A percentile compares a stretch with the other conserved stretches of the same genome.
Evolutionary conservation across 2,113 vertebrate species (phyloP).

Genomic region (Acanthisitta chloris): DNA sequence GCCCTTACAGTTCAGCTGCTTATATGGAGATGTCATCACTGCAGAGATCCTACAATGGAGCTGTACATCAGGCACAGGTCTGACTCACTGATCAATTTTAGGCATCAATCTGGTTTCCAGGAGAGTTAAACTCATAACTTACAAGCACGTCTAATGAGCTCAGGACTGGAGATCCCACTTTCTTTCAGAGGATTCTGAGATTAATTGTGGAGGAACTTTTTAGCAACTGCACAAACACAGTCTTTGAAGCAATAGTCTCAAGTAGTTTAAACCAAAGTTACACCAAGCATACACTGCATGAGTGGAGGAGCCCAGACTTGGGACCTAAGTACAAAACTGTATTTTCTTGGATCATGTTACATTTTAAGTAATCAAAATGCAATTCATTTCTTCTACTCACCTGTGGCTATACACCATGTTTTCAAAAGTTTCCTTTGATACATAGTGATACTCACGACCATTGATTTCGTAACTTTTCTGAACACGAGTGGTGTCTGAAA

Average conservation of each 20-base stretch:
- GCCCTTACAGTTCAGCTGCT: not conserved
- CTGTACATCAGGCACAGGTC: not conserved
- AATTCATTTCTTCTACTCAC: constrained; percentile 57
- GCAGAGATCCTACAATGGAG: not conserved
- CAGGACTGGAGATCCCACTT: not conserved
- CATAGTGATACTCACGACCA: constrained; percentile 92
- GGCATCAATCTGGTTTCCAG: not conserved
- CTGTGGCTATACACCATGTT: constrained; percentile 87
- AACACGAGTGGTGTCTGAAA: constrained; percentile 87
- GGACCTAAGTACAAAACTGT: not conserved
- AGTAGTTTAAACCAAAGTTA: not conserved
- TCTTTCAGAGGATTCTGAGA: not conserved
- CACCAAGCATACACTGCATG: not conserved
- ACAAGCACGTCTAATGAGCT: not conserved
- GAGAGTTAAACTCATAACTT: not conserved
- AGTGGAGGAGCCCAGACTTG: not conserved
- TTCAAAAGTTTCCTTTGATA: constrained; percentile 88
- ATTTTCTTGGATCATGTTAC: not conserved
- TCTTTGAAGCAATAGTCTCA: not conserved
- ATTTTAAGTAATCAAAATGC: not conserved
- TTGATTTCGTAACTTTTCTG: constrained; percentile 88
- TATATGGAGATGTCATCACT: not conserved
- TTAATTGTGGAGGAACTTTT: not conserved
- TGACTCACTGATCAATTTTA: not conserved
- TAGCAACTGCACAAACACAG: not conserved